Percentiles rank a stretch among this genome's conserved stretches.
Evolutionary conservation across 2,113 vertebrate genomes (phyloP).

Genomic region (Oncorhynchus keta): DNA sequence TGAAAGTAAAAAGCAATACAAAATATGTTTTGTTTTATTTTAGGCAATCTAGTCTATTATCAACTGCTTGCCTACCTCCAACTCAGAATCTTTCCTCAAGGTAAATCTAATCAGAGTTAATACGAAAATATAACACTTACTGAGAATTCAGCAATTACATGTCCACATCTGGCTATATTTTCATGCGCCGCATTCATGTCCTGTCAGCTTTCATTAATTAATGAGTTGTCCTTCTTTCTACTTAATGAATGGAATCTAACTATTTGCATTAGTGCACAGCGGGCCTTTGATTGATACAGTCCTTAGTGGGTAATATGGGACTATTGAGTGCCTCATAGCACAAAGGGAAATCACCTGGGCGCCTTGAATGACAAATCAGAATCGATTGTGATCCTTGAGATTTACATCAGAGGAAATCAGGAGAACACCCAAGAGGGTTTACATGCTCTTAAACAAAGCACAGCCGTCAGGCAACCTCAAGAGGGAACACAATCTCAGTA

Average conservation of each 20-base stretch:
- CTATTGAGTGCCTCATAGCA: conserved; percentile 42
- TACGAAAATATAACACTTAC: conserved; percentile 32
- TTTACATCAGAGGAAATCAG: conserved; percentile 25
- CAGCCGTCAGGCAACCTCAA: conserved; percentile 12
- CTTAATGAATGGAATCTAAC: conserved; percentile 61
- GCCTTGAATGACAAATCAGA: conserved; percentile 38
- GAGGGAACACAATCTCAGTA: not conserved
- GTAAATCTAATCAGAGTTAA: conserved; percentile 37
- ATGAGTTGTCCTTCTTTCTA: conserved; percentile 64
- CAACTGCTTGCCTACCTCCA: not conserved
- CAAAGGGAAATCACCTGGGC: conserved; percentile 43
- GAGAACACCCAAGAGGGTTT: conserved; percentile 22
- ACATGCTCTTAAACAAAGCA: conserved; percentile 25
- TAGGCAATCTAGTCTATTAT: conserved; percentile 13
- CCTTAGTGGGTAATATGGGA: conserved; percentile 55
- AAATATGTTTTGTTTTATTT: conserved; percentile 26
- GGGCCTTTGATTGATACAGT: conserved; percentile 64
- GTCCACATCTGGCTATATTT: conserved; percentile 44
- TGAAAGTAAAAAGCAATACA: conserved; percentile 21
- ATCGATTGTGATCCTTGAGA: conserved; percentile 34
- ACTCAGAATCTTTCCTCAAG: conserved; percentile 23
- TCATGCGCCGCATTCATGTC: conserved; percentile 41
- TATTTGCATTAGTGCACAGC: conserved; percentile 59
- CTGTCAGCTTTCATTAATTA: conserved; percentile 69
- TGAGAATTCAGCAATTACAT: conserved; percentile 42